These are phyloP conservation scores for Pseudomyrmex concolor DNA, from an alignment of 1,140 invertebrate species.

Conservation along the genomic window DNA sequence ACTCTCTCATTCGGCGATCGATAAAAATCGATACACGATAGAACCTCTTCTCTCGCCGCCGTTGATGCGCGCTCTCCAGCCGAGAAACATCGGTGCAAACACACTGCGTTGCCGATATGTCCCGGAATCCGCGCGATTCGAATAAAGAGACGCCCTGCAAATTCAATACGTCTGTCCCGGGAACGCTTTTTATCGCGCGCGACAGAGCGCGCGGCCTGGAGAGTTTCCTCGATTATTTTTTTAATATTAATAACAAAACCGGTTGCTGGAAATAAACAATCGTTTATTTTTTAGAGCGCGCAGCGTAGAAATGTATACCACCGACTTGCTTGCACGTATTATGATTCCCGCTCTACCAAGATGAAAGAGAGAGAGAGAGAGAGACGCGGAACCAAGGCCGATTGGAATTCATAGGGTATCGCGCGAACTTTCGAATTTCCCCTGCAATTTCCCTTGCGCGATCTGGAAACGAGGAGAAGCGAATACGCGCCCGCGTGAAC, in stretches of 20 bases:
- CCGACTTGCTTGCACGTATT: slow-evolving; percentile 20
- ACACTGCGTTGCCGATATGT: slow-evolving; percentile 37
- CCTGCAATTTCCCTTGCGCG: slow-evolving; percentile 71
- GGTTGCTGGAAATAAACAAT: background rate
- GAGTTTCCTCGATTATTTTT: background rate
- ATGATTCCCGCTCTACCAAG: slow-evolving; percentile 29
- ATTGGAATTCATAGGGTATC: slow-evolving; percentile 74
- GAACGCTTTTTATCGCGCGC: slow-evolving; percentile 3
- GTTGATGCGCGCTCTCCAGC: background rate
- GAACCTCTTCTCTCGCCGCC: background rate
- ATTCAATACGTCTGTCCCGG: slow-evolving; percentile 28
- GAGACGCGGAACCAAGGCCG: slow-evolving; percentile 50
- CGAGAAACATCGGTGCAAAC: slow-evolving; percentile 37
- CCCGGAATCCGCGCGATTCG: slow-evolving; percentile 41
- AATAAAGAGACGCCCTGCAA: slow-evolving; percentile 41
- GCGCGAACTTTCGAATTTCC: slow-evolving; percentile 74
- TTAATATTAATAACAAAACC: slow-evolving; percentile 14
- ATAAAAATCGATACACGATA: slow-evolving; percentile 53
- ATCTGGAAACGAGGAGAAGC: slow-evolving; percentile 60
- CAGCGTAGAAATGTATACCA: slow-evolving; percentile 7
- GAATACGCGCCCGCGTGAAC: slow-evolving; percentile 63
- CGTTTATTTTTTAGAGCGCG: background rate
- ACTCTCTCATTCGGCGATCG: slow-evolving; percentile 49
- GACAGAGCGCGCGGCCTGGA: background rate
- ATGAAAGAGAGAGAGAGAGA: too few relatives aligned